Evolutionary conservation across 2,888 invertebrate genomes (phyloP), one percentile per base, ranked within the genome.

Genomic region (Xiphydria camelus): DNA sequence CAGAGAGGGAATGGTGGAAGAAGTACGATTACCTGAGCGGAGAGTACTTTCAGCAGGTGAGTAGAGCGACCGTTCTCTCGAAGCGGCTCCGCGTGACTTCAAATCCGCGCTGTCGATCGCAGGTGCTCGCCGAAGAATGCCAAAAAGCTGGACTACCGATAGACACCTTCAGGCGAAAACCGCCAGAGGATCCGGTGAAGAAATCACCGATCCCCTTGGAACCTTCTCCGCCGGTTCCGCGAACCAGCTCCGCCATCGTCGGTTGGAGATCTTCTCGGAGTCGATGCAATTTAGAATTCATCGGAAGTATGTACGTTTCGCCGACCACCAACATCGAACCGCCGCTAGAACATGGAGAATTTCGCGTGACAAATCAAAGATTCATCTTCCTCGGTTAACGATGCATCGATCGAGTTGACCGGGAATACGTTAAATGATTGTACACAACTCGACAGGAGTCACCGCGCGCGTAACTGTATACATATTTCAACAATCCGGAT

Each of bases 201-300:
- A 51, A 47, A 53, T 61, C 59, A 39, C 56, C 62, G 42, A 58
- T 60, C 46, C 35, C 45, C 33, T 38, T 64, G 41, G 58, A 64
- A 53, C 37, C 61, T 6, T 68, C 68, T 22, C 62, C 66, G 10
- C 42, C 55, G 12, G 47, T 68, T 48, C 69, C 70, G 36, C 58
- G 41, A 26, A 70, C 65, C 34, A 62, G 68, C 50, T 66, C 71
- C 73, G 78, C 75, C 38, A 58, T 73, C 39, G 61, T 79, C 36
- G 80, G 80, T 5, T 79, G 79, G 77, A 67, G 80, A 49, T 76
- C 76, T 33, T 67, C 75, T 6, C 55, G 59, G 18, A 31, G 47
- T 4, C 69, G 76, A 35, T 69, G 71, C 53, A 68, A 69, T 42
- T 61, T 80, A 36, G 79, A 80, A 58, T 70, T 72, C 48, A 66